These are phyloP conservation scores for Stenchaetothrips biformis DNA, from an alignment of 2,888 invertebrate genomes.

Conservation along the genomic window DNA sequence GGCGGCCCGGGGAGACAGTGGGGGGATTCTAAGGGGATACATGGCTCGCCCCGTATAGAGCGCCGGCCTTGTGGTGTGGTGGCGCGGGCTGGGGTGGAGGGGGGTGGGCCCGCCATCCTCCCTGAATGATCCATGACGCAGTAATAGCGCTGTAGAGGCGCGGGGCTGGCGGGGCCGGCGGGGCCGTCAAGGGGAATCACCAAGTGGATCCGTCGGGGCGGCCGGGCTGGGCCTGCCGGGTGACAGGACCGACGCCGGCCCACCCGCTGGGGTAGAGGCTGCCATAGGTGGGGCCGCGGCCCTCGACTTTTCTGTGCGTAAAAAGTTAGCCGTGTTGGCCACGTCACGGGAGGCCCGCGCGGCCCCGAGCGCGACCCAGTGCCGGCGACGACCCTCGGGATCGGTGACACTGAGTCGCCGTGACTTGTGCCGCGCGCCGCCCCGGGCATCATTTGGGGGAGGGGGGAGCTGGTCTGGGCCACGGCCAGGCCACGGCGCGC, in stretches of 20 bases:
- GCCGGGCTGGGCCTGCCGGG: background rate
- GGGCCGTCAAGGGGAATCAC: slow-evolving; percentile 29
- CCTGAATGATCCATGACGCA: slow-evolving; percentile 7
- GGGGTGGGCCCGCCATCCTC: background rate
- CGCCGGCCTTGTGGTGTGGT: background rate
- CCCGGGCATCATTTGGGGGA: too few species aligned
- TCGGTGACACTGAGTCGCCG: too few species aligned
- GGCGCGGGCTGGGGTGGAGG: background rate
- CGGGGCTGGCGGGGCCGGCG: slow-evolving; percentile 6
- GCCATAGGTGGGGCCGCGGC: background rate
- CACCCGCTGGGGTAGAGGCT: slow-evolving; percentile 34
- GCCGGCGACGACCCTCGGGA: too few species aligned
- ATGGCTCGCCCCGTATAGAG: too few species aligned
- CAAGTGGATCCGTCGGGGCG: background rate
- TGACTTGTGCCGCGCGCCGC: too few species aligned
- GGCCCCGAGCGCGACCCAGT: too few species aligned
- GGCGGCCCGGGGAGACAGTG: too few species aligned
- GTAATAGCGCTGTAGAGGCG: background rate
- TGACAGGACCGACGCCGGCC: background rate
- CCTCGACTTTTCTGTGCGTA: slow-evolving; percentile 26
- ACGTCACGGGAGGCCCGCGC: too few species aligned
- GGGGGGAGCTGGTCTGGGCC: slow-evolving; percentile 16
- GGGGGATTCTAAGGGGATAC: too few species aligned
- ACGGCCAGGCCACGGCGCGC: slow-evolving; percentile 27
- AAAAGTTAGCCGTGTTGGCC: too few species aligned